These are phyloP conservation scores for Melipona beecheii DNA, from an alignment of 2,888 invertebrate genomes.

Conservation along the genomic window DNA sequence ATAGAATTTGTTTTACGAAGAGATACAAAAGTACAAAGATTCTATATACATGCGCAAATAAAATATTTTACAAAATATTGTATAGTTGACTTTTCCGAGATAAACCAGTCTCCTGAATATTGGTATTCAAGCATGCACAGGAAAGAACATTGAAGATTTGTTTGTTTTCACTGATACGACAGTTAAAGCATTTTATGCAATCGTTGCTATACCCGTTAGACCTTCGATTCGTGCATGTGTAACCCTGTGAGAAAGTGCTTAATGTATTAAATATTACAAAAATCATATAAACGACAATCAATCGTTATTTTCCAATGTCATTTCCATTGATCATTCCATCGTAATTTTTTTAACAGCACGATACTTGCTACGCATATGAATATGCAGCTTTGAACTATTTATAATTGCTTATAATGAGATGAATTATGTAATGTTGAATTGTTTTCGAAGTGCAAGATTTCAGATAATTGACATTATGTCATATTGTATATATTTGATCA, in stretches of 20 bases:
- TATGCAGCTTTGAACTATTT: background rate
- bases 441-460: background rate
- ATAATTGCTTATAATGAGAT: background rate
- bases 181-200: constrained; percentile 42
- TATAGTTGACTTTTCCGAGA: background rate
- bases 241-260: constrained; percentile 30
- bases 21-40: background rate
- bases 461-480: background rate
- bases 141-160: background rate
- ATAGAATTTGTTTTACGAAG: background rate
- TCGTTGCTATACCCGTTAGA: background rate
- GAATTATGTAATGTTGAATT: background rate
- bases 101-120: constrained; percentile 19
- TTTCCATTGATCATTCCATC: background rate
- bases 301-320: background rate
- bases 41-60: background rate
- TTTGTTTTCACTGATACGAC: constrained; percentile 46
- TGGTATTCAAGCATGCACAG: constrained; percentile 34
- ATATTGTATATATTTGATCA: background rate
- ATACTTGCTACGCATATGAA: background rate
- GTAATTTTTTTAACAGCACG: background rate
- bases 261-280: background rate
- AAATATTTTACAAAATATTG: background rate
- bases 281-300: background rate
- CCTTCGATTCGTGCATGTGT: constrained; percentile 5